A percentile compares a stretch with the other conserved stretches of the same genome.
phyloP scores from a whole-genome alignment of 37 sponge, comb jelly and placozoan genomes.

The Amphimedon queenslandica region DNA sequence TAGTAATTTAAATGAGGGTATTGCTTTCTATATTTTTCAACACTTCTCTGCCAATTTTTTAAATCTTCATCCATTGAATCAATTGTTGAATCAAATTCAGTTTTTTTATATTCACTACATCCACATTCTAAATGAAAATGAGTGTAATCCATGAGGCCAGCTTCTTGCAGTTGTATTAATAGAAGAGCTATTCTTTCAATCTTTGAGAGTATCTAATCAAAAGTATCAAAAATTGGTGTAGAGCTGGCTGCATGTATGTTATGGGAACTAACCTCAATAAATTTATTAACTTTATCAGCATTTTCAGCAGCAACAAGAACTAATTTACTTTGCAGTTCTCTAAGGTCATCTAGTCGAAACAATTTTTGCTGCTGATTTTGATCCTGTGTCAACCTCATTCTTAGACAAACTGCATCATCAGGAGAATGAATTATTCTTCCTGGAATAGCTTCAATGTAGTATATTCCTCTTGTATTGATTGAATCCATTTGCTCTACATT shows the following conservation, averaged over 20 bases:
- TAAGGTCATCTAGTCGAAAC: neutral
- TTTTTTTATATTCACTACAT: neutral
- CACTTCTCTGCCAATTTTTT: constrained; percentile 9
- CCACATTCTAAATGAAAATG: constrained; percentile 11
- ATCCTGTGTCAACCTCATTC: neutral
- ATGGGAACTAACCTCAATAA: neutral
- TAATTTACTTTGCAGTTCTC: constrained; percentile 7
- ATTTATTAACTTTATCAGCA: constrained; percentile 2
- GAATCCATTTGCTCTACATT: neutral
- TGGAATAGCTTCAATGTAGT: neutral
- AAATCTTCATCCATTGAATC: constrained; percentile 39
- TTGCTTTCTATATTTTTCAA: constrained; percentile 15
- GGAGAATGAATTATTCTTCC: neutral
- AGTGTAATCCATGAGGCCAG: constrained; percentile 42
- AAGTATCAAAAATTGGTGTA: too few species aligned
- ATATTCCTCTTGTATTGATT: constrained; percentile 1
- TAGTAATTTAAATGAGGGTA: constrained; percentile 66
- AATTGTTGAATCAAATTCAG: constrained; percentile 17
- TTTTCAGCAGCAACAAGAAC: constrained; percentile 30
- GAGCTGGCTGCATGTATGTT: too few species aligned
- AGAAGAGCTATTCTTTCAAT: constrained; percentile 38
- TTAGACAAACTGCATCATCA: neutral
- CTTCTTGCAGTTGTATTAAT: constrained; percentile 31
- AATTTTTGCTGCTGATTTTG: neutral
- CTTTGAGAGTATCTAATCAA: constrained; percentile 32